phyloP scores from a whole-genome alignment of 2,888 invertebrate genomes.

The Gymnoscelis rufifasciata region DNA sequence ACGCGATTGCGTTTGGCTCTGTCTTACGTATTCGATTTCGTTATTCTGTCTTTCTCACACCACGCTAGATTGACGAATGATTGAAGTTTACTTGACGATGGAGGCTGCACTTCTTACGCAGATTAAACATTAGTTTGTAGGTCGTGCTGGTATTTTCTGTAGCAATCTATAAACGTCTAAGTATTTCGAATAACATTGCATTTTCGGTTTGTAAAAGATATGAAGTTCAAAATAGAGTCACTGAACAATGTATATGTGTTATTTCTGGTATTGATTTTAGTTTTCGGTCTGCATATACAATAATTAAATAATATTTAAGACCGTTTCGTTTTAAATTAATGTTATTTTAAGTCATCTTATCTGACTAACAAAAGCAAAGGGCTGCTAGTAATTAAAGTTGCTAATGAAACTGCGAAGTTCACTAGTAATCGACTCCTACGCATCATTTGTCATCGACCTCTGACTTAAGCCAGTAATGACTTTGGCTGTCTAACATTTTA shows the following conservation, averaged over 20 bases:
- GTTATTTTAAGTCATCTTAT: constrained; percentile 15
- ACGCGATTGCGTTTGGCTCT: constrained; percentile 49
- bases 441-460: constrained; percentile 75
- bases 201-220: too few relatives aligned
- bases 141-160: constrained; percentile 36
- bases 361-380: constrained; percentile 48
- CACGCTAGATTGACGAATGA: constrained; percentile 67
- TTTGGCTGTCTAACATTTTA: constrained; percentile 36
- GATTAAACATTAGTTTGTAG: constrained; percentile 3
- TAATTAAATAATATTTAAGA: too few relatives aligned
- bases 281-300: too few relatives aligned
- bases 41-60: constrained; percentile 60
- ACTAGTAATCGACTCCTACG: constrained; percentile 63
- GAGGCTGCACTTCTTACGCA: constrained; percentile 50
- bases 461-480: constrained; percentile 59
- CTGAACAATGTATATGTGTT: too few relatives aligned
- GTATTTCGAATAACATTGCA: too few relatives aligned
- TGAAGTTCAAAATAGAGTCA: too few relatives aligned
- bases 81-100: constrained; percentile 60
- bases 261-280: too few relatives aligned
- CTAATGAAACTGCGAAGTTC: constrained; percentile 64
- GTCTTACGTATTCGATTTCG: constrained; percentile 40
- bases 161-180: background rate
- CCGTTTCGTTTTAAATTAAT: too few relatives aligned
- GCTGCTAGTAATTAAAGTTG: constrained; percentile 68